A percentile compares a stretch with the other conserved stretches of the same genome.
Evolutionary conservation across 2,888 invertebrate genomes (phyloP).

Genomic region (Pomacea canaliculata): DNA sequence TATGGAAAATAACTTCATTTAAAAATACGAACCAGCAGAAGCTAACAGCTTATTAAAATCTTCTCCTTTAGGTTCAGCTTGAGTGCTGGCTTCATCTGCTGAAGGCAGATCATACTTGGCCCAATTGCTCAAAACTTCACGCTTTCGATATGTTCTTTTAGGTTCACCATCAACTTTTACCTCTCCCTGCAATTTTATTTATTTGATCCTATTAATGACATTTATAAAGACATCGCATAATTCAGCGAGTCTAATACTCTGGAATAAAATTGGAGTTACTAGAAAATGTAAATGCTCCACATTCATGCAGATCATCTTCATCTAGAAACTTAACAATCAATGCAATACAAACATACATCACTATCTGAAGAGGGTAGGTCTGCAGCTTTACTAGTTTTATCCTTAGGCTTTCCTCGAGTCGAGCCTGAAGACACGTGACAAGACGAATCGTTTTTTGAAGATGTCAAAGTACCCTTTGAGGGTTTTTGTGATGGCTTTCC

Average conservation of each 20-base stretch:
- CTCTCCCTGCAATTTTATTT: not conserved
- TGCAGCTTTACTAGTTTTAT: no score
- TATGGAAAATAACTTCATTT: no score
- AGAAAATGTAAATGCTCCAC: no score
- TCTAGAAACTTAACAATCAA: no score
- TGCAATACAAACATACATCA: no score
- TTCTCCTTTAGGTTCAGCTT: constrained; percentile 37
- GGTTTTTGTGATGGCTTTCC: not conserved
- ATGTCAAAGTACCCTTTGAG: not conserved
- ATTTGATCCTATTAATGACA: not conserved
- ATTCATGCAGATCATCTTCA: no score
- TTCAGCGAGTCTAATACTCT: no score
- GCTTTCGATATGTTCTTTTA: constrained; percentile 33
- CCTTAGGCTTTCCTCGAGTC: no score
- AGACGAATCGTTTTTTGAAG: not conserved
- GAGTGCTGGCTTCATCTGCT: constrained; percentile 27
- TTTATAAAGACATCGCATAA: no score
- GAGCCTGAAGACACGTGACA: no score
- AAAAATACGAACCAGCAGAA: constrained; percentile 37
- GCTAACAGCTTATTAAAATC: constrained; percentile 45
- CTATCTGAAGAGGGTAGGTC: no score
- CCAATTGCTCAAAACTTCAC: constrained; percentile 53
- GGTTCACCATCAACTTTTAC: not conserved
- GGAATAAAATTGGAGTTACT: no score
- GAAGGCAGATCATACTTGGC: constrained; percentile 45